These are phyloP conservation scores for Cephonodes hylas DNA, from an alignment of 2,888 invertebrate genomes.

Conservation along the genomic window DNA sequence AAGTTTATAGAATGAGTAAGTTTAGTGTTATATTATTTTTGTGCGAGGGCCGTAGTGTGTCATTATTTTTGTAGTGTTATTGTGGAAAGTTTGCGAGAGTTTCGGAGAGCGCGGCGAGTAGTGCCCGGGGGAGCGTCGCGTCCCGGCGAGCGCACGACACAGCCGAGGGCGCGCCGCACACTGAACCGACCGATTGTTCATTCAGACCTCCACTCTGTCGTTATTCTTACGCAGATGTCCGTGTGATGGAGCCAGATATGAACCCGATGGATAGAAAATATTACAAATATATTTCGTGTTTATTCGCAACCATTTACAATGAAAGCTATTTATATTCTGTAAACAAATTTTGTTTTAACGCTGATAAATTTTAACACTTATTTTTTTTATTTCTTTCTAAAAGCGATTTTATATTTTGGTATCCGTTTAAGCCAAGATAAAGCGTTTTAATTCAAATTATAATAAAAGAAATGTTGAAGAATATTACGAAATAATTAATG, in stretches of 20 bases:
- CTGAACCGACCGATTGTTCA: constrained; percentile 70
- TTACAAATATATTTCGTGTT: background rate
- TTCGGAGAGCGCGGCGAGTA: constrained; percentile 56
- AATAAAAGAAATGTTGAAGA: background rate
- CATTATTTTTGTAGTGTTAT: constrained; percentile 6
- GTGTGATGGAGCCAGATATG: constrained; percentile 57
- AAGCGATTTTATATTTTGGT: background rate
- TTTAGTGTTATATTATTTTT: constrained; percentile 10
- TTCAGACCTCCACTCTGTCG: constrained; percentile 66
- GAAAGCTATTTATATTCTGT: background rate
- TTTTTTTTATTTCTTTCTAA: background rate
- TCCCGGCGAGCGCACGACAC: constrained; percentile 50
- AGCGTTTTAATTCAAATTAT: background rate
- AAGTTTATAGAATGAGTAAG: constrained; percentile 5
- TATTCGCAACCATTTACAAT: background rate
- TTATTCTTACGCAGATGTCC: constrained; percentile 78
- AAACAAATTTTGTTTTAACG: too few species aligned
- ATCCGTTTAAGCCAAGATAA: background rate
- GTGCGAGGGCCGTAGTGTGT: background rate
- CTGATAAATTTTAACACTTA: too few species aligned
- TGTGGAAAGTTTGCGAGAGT: constrained; percentile 35
- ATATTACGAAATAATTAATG: background rate
- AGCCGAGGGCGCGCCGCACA: constrained; percentile 64
- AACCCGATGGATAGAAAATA: constrained; percentile 29
- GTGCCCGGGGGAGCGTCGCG: constrained; percentile 40